Evolutionary conservation across 2,888 invertebrate species (phyloP).

Genomic region (Cybosia mesomella): DNA sequence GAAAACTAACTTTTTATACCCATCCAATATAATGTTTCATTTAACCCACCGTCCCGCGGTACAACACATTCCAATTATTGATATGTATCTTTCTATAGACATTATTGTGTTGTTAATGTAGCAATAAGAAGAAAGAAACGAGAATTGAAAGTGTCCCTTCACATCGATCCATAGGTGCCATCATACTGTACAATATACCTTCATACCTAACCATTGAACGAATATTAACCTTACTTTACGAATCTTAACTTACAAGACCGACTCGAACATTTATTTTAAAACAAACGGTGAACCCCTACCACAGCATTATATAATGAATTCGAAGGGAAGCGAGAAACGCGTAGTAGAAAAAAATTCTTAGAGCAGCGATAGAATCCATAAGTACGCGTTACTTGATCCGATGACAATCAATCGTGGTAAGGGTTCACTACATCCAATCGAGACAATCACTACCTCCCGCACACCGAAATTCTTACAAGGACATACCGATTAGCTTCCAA

Average conservation of each 20-base stretch:
- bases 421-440: slow-evolving; percentile 64
- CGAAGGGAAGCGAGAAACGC: slow-evolving; percentile 56
- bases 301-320: slow-evolving; percentile 39
- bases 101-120: slow-evolving; percentile 71
- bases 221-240: slow-evolving; percentile 77
- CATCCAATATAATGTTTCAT: slow-evolving; percentile 55
- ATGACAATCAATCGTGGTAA: slow-evolving; percentile 53
- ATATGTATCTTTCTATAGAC: slow-evolving; percentile 85
- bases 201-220: slow-evolving; percentile 81
- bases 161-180: slow-evolving; percentile 81
- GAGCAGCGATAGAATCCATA: slow-evolving; percentile 51
- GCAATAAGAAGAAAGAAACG: slow-evolving; percentile 68
- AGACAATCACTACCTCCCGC: slow-evolving; percentile 70
- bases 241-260: slow-evolving; percentile 79
- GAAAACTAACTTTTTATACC: slow-evolving; percentile 71
- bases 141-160: slow-evolving; percentile 81
- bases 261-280: slow-evolving; percentile 67
- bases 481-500: slow-evolving; percentile 82
- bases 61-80: slow-evolving; percentile 76
- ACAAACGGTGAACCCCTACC: slow-evolving; percentile 58
- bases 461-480: slow-evolving; percentile 77
- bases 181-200: slow-evolving; percentile 67
- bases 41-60: slow-evolving; percentile 71
- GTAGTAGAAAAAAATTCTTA: slow-evolving; percentile 56
- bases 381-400: slow-evolving; percentile 58